phyloP scores from a whole-genome alignment of 92 coral and sea anemone genomes.

The Paragorgia papillata region DNA sequence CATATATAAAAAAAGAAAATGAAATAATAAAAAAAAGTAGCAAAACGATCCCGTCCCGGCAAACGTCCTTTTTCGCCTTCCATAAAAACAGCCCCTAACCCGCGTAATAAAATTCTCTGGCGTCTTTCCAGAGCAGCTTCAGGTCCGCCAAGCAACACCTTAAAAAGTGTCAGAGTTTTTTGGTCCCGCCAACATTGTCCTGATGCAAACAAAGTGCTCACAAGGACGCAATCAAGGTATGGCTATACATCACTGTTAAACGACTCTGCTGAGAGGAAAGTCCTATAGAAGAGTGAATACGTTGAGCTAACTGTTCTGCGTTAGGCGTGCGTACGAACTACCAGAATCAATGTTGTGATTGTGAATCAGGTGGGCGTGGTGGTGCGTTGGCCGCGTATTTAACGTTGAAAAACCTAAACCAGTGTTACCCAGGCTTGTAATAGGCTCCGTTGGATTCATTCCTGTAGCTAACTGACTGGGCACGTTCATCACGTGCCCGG shows the following conservation, averaged over 20 bases:
- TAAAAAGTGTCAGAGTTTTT: neutral
- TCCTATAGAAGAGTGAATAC: neutral
- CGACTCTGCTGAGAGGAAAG: too few species aligned
- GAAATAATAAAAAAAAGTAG: too few species aligned
- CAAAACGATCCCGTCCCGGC: too few species aligned
- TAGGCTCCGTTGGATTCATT: neutral
- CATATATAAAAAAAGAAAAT: too few species aligned
- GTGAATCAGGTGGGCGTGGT: slow-evolving; percentile 17
- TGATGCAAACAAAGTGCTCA: slow-evolving; percentile 25
- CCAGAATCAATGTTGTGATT: slow-evolving; percentile 36
- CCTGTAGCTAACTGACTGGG: slow-evolving; percentile 21
- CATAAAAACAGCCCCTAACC: too few species aligned
- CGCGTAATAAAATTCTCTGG: neutral
- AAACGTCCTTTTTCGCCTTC: too few species aligned
- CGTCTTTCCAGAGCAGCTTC: neutral
- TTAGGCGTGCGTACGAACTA: slow-evolving; percentile 24
- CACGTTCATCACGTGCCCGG: slow-evolving; percentile 11
- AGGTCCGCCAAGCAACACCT: neutral
- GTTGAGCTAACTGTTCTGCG: slow-evolving; percentile 30
- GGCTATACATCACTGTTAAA: too few species aligned
- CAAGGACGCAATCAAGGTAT: too few species aligned
- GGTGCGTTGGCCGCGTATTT: slow-evolving; percentile 9
- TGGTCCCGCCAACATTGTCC: slow-evolving; percentile 29
- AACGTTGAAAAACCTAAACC: slow-evolving; percentile 12
- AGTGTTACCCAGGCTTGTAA: slow-evolving; percentile 11